Percentiles rank a stretch among this genome's conserved stretches.
phyloP scores from a whole-genome alignment of 2,113 vertebrate genomes.

The Eonycteris spelaea region DNA sequence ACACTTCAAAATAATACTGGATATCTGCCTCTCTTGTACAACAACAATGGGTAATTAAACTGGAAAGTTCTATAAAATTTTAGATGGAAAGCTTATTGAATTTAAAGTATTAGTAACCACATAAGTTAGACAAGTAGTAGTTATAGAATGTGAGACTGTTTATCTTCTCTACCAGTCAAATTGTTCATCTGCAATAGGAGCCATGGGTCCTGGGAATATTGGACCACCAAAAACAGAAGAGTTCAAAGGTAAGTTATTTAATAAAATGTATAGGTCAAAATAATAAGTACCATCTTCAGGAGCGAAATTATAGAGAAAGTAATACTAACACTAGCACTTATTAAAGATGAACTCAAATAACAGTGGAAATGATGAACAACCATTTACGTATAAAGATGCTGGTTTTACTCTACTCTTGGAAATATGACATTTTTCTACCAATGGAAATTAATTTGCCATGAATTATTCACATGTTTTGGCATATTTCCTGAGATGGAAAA shows the following conservation, averaged over 20 bases:
- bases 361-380: not conserved
- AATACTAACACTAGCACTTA: constrained; percentile 14
- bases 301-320: not conserved
- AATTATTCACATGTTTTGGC: constrained; percentile 14
- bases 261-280: not conserved
- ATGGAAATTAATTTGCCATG: not conserved
- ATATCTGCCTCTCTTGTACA: constrained; percentile 43
- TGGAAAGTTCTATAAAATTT: not conserved
- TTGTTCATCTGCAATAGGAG: constrained; percentile 7
- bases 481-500: constrained; percentile 17
- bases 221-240: constrained; percentile 49
- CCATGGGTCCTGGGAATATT: constrained; percentile 69
- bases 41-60: constrained; percentile 38
- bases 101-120: constrained; percentile 32
- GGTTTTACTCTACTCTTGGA: constrained; percentile 23
- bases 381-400: constrained; percentile 13
- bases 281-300: not conserved
- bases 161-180: constrained; percentile 34
- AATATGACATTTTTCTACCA: constrained; percentile 24
- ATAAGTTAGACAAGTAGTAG: not conserved
- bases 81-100: constrained; percentile 13
- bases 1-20: constrained; percentile 52
- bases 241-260: constrained; percentile 47
- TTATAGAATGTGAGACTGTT: constrained; percentile 35
- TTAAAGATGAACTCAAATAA: constrained; percentile 27